Base-by-base conservation (phyloP, 2,797 vertebrate genomes). In the Alosa sapidissima region DNA sequence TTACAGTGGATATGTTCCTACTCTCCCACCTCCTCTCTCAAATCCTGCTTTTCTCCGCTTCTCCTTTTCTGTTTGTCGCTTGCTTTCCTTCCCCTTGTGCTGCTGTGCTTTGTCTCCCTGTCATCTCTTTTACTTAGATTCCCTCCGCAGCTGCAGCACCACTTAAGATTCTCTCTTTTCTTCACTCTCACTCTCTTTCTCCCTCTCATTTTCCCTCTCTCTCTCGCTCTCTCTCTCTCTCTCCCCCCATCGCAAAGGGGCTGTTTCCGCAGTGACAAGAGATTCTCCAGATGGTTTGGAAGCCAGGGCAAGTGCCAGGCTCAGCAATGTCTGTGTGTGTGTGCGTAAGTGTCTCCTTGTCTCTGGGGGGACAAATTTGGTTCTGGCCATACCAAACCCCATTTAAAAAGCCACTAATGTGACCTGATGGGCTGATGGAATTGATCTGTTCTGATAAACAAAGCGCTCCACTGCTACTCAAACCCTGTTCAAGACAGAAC, bases 261-360 rank as follows among this genome's bases (percentile, higher is more conserved):
- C 52, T 1, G n/a, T 85, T 87, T 28, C 60, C 52, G 82, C 78
- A 84, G 78, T 85, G 54, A 84, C 81, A 62, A 84, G 87, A 87
- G 54, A 85, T 81, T 81, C 62, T 88, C 72, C 87, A 90, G 87
- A 88, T 91, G 88, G 88, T 88, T 89, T 81, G 85, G 81, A 86
- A 86, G 85, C 51, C 48, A 85, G 41, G 49, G 54, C 48, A 60
- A 84, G 84, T 88, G 88, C 83, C 88, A 87, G 51, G 81, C 47
- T 84, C 81, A 52, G 78, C 21, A 58, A 11, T 54, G 24, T 65
- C 24, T 65, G n/a, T 65, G 60, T 65, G 60, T 58, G 54, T 58
- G 54, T 58, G 8, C 10, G 54, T 58, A 19, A 21, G 54, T 58
- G 3, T 49, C 1, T 58, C 2, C 19, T 19, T 5, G 54, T 14